Evolutionary conservation across 2,888 invertebrate genomes (phyloP).

Genomic region (Acanthosoma haemorrhoidale): DNA sequence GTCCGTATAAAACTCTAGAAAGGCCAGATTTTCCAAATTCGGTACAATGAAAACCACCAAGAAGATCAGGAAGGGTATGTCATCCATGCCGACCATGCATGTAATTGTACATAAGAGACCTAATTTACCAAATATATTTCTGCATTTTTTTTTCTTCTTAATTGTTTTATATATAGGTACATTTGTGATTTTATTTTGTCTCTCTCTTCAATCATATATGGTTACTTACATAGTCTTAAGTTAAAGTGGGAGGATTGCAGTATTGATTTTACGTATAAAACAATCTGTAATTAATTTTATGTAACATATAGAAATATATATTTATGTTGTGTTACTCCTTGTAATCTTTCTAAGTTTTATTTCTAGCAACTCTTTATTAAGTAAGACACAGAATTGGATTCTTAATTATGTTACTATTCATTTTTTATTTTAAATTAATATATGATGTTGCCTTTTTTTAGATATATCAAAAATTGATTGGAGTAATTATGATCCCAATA

Average conservation of each 20-base stretch:
- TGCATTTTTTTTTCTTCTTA: conserved; percentile 16
- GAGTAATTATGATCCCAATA: conserved; percentile 41
- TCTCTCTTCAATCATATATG: background rate
- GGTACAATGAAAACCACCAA: no score
- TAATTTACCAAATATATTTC: no score
- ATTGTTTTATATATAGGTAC: conserved; percentile 28
- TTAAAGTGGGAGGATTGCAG: background rate
- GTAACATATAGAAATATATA: background rate
- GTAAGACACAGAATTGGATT: background rate
- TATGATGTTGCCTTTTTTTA: no score
- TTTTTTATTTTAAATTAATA: no score
- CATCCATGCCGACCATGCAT: no score
- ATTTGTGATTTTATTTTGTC: background rate
- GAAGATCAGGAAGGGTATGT: no score
- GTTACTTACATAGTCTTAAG: background rate
- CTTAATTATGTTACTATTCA: no score
- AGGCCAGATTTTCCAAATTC: no score
- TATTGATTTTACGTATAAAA: no score
- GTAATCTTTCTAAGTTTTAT: background rate
- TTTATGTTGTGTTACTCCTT: background rate
- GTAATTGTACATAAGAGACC: no score
- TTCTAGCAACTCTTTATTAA: no score
- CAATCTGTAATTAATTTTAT: background rate
- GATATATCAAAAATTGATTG: conserved; percentile 43
- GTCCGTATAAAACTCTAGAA: no score